Evolutionary conservation across 2,888 invertebrate genomes (phyloP).

Genomic region (Clanis bilineata): DNA sequence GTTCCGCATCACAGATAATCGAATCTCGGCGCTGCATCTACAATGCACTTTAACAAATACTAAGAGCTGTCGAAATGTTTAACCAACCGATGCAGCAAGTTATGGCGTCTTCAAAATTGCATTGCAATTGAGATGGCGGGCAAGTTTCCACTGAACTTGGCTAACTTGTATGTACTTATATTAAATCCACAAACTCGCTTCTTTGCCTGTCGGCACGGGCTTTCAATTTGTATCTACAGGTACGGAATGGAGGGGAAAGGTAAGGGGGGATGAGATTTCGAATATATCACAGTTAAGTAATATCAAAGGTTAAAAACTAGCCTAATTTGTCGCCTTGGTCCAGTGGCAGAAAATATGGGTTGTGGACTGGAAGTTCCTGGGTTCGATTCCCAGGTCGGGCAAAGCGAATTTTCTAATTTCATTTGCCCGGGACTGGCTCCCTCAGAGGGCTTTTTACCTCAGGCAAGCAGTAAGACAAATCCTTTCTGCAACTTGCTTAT

Average conservation of each 20-base stretch:
- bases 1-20: neutral
- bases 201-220: conserved; percentile 19
- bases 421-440: no score
- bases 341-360: no score
- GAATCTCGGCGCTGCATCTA: neutral
- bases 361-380: no score
- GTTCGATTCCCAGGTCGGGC: no score
- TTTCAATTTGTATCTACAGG: conserved; percentile 6
- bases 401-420: no score
- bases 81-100: conserved; percentile 17
- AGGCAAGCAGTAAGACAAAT: no score
- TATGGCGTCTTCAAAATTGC: conserved; percentile 26
- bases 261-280: neutral
- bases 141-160: conserved; percentile 22
- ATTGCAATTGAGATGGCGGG: conserved; percentile 27
- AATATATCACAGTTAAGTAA: no score
- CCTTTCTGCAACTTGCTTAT: no score
- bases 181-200: conserved; percentile 21
- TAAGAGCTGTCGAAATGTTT: neutral
- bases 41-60: conserved; percentile 11
- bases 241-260: neutral
- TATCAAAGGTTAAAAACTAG: no score
- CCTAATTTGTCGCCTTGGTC: no score
- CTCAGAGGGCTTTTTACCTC: no score
- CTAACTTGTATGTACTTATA: conserved; percentile 19